Percentiles rank a stretch among this genome's conserved stretches.
phyloP scores from a whole-genome alignment of 53 echinoderm and acorn worm species.

The Arbacia lixula region DNA sequence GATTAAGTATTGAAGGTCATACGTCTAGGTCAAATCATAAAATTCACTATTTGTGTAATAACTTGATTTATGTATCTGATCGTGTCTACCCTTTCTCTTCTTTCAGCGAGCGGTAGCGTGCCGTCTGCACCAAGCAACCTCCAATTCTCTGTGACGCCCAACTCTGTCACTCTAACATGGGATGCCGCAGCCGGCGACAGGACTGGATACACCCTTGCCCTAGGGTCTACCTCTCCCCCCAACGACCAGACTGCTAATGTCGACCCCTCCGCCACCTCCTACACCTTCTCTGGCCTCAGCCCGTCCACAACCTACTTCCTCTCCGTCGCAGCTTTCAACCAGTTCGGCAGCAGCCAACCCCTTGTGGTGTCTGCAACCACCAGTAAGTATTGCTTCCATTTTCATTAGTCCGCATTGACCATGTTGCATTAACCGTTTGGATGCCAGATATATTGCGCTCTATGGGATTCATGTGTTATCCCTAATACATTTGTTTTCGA shows the following conservation, averaged over 20 bases:
- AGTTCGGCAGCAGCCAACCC: background rate
- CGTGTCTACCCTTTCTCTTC: no score
- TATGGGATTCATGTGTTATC: no score
- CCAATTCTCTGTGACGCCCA: constrained; percentile 26
- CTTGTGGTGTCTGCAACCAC: constrained; percentile 1
- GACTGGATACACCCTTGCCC: background rate
- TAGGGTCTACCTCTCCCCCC: constrained; percentile 51
- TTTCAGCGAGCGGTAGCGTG: background rate
- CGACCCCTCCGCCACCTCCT: background rate
- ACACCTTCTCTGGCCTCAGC: constrained; percentile 31
- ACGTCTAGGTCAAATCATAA: no score
- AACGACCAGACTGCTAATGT: constrained; percentile 44
- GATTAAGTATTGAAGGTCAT: no score
- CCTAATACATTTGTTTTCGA: no score
- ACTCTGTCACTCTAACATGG: constrained; percentile 37
- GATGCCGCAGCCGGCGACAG: constrained; percentile 10
- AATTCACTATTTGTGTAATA: no score
- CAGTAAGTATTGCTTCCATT: no score
- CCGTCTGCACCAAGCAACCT: constrained; percentile 33
- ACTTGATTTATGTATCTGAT: no score
- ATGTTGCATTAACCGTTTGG: no score
- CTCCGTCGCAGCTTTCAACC: background rate
- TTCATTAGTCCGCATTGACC: no score
- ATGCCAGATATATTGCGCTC: no score
- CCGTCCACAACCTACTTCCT: constrained; percentile 30